Evolutionary conservation across 2,888 invertebrate species (phyloP), one percentile per base, ranked within the genome.

Genomic region (Agriopis aurantiaria): DNA sequence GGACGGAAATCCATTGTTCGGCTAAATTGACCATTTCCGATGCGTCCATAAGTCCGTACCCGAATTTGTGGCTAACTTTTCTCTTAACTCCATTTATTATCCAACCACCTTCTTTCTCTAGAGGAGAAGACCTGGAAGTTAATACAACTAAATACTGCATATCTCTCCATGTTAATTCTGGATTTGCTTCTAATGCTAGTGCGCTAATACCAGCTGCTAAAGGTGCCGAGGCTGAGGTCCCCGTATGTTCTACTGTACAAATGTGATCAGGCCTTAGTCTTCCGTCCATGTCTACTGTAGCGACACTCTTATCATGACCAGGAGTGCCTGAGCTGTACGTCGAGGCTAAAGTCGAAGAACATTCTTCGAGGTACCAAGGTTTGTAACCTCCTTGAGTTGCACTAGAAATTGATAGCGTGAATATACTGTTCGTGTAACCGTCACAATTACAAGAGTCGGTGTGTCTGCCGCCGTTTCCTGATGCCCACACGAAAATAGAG

Each of bases 291-390:
- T 98, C 98, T 46, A 98, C 98, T 0, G 98, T 98, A 6, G 98
- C 97, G 2, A 98, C 98, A 85, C 98, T 98, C 87, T 98, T 98
- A 86, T 98, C 98, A 77, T 97, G 96, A 0, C 98, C 98, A 0
- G 98, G 98, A 0, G 98, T 98, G 3, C 99, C 99, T 8, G 99
- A 99, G 86, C 99, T 99, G 92, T 99, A 99, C 0, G 99, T 99
- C 17, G 99, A 98, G 3, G 99, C 99, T 78, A 99, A 92, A 1
- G 99, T 99, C n/a, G 99, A 99, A 1, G 99, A 98, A 88, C 99
- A 99, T 90, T 99, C 99, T 92, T 99, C 99, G 81, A 99, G 96
- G 91, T 99, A 99, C 99, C 99, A 99, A 0, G 99, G 99, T 87
- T 99, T 98, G 86, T 93, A 96, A 89, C 98, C 98, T 81, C 98